Evolutionary conservation across 2,113 vertebrate genomes (phyloP).

Genomic region (Psittacara wagleri): DNA sequence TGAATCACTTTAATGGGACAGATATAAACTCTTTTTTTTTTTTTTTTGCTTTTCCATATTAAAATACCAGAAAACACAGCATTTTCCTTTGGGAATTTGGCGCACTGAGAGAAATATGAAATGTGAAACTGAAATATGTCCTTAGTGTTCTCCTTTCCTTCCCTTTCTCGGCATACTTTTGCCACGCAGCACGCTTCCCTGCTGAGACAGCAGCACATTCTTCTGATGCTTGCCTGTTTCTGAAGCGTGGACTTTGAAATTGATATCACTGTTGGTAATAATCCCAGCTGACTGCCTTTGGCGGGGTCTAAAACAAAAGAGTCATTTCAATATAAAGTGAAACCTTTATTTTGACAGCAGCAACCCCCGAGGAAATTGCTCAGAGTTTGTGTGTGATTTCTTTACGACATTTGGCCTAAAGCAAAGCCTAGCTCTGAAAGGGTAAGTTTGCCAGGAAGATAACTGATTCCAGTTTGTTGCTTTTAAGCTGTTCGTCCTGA

Average conservation of each 20-base stretch:
- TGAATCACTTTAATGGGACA: neutral
- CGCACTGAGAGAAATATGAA: neutral
- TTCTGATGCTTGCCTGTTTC: constrained; percentile 17
- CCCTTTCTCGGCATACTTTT: neutral
- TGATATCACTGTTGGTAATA: constrained; percentile 41
- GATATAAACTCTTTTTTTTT: neutral
- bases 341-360: constrained; percentile 67
- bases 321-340: constrained; percentile 58
- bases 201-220: constrained; percentile 8
- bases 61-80: neutral
- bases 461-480: constrained; percentile 6
- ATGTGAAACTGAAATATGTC: neutral
- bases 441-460: constrained; percentile 31
- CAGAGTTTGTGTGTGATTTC: constrained; percentile 47
- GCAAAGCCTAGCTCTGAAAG: constrained; percentile 8
- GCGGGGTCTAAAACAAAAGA: constrained; percentile 44
- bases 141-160: neutral
- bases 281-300: constrained; percentile 36
- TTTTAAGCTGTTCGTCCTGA: neutral
- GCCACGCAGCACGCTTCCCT: neutral
- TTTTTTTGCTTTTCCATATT: neutral
- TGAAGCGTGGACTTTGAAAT: constrained; percentile 52
- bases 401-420: constrained; percentile 45
- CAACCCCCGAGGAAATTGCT: constrained; percentile 55
- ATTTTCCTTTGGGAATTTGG: neutral